A percentile compares a stretch with the other conserved stretches of the same genome.
These are phyloP conservation scores for Pomatorhinus ruficollis DNA, from an alignment of 2,113 vertebrate species.

Conservation along the genomic window DNA sequence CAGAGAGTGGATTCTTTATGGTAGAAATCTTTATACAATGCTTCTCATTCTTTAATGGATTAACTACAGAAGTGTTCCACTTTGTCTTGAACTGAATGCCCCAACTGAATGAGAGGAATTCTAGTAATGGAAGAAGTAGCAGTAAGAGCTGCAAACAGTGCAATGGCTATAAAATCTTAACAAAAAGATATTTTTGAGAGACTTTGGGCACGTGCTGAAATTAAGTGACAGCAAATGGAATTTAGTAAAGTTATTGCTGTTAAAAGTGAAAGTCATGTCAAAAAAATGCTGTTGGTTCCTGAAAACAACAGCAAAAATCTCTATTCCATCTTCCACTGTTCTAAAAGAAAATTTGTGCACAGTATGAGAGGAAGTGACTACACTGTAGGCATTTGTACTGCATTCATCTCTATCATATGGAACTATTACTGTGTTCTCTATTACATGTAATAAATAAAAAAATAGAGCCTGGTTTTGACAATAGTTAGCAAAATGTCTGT, in stretches of 20 bases:
- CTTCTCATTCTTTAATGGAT: neutral
- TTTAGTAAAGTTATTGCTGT: neutral
- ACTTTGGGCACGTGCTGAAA: neutral
- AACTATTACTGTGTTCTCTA: neutral
- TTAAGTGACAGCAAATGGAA: neutral
- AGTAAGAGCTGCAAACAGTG: neutral
- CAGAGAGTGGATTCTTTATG: neutral
- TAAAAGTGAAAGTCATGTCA: neutral
- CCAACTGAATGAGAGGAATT: neutral
- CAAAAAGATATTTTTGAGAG: neutral
- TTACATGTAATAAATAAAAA: neutral
- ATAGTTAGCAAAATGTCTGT: neutral
- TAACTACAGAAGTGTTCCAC: neutral
- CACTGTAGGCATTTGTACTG: neutral
- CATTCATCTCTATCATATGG: neutral
- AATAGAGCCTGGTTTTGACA: neutral
- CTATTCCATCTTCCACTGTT: neutral
- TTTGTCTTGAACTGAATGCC: neutral
- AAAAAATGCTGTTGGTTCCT: neutral
- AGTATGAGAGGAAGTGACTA: neutral
- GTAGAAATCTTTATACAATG: neutral
- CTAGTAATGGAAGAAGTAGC: neutral
- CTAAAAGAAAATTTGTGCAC: neutral
- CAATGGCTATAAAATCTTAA: neutral
- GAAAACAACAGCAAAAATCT: neutral